Percentiles rank a stretch among this genome's conserved stretches.
These are phyloP conservation scores for Eumeta japonica DNA, from an alignment of 1,140 invertebrate species.

Conservation along the genomic window DNA sequence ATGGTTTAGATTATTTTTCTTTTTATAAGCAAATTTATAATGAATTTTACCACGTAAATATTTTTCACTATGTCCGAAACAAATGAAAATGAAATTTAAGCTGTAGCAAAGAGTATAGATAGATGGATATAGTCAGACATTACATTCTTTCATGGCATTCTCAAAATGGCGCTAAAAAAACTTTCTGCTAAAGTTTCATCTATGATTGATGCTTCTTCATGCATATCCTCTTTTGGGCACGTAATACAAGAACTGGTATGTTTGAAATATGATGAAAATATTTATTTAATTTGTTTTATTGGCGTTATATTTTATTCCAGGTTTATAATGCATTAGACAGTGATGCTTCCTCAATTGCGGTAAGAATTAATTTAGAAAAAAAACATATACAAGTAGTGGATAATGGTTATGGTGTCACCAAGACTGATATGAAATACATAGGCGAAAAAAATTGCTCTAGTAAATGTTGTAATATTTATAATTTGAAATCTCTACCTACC, in stretches of 20 bases:
- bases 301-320: constrained; percentile 30
- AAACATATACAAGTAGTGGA: constrained; percentile 67
- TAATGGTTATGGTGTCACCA: constrained; percentile 63
- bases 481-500: constrained; percentile 52
- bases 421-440: constrained; percentile 53
- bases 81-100: too few species aligned
- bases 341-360: constrained; percentile 61
- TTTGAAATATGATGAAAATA: constrained; percentile 4
- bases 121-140: too few species aligned
- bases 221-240: constrained; percentile 27
- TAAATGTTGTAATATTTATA: constrained; percentile 58
- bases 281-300: constrained; percentile 2
- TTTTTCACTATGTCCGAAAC: too few species aligned
- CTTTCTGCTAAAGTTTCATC: constrained; percentile 26
- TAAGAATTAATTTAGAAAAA: constrained; percentile 60
- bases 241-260: constrained; percentile 40
- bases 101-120: too few species aligned
- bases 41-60: too few species aligned
- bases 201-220: constrained; percentile 21
- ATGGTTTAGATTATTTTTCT: too few species aligned
- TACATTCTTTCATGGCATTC: too few species aligned
- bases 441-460: constrained; percentile 64
- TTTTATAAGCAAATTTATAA: too few species aligned
- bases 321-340: constrained; percentile 68
- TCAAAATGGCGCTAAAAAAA: constrained; percentile 27